phyloP scores from a whole-genome alignment of 1,140 invertebrate genomes.

The Holcopasites calliopsidis region DNA sequence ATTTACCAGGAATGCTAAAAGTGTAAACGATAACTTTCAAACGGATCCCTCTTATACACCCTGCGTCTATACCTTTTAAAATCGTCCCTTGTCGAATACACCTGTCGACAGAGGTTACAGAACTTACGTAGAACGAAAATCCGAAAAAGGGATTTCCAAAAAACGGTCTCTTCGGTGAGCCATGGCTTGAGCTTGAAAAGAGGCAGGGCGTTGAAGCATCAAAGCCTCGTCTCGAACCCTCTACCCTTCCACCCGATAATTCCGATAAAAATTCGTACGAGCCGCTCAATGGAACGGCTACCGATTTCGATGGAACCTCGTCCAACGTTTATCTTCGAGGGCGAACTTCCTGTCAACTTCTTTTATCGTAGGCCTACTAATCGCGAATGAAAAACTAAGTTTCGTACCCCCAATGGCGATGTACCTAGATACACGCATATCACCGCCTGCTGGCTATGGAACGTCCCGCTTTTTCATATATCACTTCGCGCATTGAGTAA shows the following conservation, averaged over 20 bases:
- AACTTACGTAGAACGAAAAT: no score
- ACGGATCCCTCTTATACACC: no score
- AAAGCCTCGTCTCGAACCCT: neutral
- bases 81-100: neutral
- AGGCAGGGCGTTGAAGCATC: neutral
- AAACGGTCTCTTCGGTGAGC: neutral
- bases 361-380: conserved; percentile 28
- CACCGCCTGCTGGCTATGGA: neutral
- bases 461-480: neutral
- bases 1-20: no score
- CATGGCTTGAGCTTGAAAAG: conserved; percentile 3
- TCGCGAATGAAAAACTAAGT: conserved; percentile 38
- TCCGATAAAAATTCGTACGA: conserved; percentile 18
- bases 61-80: neutral
- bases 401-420: neutral
- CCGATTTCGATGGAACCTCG: neutral
- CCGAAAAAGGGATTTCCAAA: neutral
- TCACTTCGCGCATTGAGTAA: no score
- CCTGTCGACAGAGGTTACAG: no score
- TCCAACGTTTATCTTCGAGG: neutral
- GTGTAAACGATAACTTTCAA: no score
- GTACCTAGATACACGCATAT: no score
- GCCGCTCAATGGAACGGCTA: conserved; percentile 11
- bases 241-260: conserved; percentile 8
- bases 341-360: neutral